These are phyloP conservation scores for Alcis repandata DNA, from an alignment of 2,888 invertebrate genomes.

Conservation along the genomic window DNA sequence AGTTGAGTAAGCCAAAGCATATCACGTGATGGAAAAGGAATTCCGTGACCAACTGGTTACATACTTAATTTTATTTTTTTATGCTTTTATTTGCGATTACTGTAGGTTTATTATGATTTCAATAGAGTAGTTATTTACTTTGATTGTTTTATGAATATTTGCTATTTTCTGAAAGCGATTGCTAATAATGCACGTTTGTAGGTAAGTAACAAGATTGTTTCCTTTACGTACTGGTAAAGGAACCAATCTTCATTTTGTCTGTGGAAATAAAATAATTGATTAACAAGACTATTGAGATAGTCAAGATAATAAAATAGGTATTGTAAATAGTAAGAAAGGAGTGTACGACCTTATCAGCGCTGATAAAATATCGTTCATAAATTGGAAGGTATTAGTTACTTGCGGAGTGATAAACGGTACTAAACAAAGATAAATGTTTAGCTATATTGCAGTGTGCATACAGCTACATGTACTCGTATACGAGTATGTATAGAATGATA, in stretches of 20 bases:
- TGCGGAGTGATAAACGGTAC: slow-evolving; percentile 11
- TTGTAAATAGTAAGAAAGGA: slow-evolving; percentile 9
- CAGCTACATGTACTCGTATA: no score
- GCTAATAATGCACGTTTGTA: no score
- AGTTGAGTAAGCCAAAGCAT: background rate
- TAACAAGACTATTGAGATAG: background rate
- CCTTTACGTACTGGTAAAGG: no score
- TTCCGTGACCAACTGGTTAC: background rate
- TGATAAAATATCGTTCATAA: slow-evolving; percentile 31
- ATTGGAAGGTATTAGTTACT: slow-evolving; percentile 11
- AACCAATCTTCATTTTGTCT: background rate
- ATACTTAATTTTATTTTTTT: background rate
- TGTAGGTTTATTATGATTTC: no score
- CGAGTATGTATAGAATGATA: no score
- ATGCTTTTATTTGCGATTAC: no score
- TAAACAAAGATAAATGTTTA: slow-evolving; percentile 12
- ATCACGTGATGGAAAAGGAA: background rate
- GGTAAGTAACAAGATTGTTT: no score
- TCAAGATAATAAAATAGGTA: background rate
- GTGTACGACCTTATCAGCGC: slow-evolving; percentile 20
- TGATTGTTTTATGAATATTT: no score
- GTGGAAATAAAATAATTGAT: background rate
- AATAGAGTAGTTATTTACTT: no score
- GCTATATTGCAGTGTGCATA: background rate
- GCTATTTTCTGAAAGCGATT: no score